Conservation (phyloP, 2,888 invertebrate genomes). For the Cephonodes hylas region DNA sequence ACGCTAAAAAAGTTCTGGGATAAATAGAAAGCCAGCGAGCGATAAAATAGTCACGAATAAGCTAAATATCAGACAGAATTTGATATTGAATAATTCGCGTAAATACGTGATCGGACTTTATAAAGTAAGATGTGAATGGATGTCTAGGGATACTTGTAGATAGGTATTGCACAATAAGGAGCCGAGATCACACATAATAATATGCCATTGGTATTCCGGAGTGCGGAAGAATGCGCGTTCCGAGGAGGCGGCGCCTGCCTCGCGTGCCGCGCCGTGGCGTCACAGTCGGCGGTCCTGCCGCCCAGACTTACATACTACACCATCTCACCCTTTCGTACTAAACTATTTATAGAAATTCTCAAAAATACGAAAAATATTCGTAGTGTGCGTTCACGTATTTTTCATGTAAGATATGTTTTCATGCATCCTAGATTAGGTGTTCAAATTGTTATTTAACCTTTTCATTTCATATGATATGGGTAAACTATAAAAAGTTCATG, state of each 20-base stretch:
- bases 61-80: constrained; percentile 2
- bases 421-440: no score
- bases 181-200: constrained; percentile 76
- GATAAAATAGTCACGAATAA: constrained; percentile 3
- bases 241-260: constrained; percentile 58
- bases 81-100: constrained; percentile 19
- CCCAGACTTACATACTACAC: no score
- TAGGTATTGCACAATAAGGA: constrained; percentile 64
- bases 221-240: constrained; percentile 73
- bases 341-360: not conserved
- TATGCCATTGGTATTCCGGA: constrained; percentile 74
- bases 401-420: no score
- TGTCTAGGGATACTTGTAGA: constrained; percentile 31
- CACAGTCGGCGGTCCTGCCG: constrained; percentile 12
- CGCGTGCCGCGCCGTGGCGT: constrained; percentile 46
- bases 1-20: not conserved
- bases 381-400: no score
- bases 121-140: constrained; percentile 62
- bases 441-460: no score
- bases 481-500: no score
- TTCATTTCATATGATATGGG: no score
- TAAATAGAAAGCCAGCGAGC: not conserved
- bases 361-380: not conserved
- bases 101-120: constrained; percentile 57
- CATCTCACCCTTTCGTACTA: not conserved